phyloP scores from a whole-genome alignment of 1,140 invertebrate species.

The silkworm (Bombyx mori) region ASM3026992v2 NC_085114.1:7451001-7451500 shows the following conservation, averaged over 20 bases:
- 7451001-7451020: too few species aligned
- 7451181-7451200: conserved; percentile 13
- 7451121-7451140: too few species aligned
- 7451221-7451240: conserved; percentile 39
- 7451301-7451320: conserved; percentile 40
- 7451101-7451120: too few species aligned
- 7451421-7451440: neutral
- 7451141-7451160: too few species aligned
- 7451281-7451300: conserved; percentile 27
- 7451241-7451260: conserved; percentile 40
- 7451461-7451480: neutral
- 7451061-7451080: too few species aligned
- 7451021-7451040: too few species aligned
- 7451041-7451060: too few species aligned
- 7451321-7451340: conserved; percentile 36
- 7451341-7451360: conserved; percentile 36
- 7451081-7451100: too few species aligned
- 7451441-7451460: conserved; percentile 4
- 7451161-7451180: too few species aligned
- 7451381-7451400: conserved; percentile 27
- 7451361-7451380: conserved; percentile 58
- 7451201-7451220: conserved; percentile 39
- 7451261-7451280: conserved; percentile 32
- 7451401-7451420: neutral
- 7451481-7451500: conserved; percentile 3